Percentiles rank a stretch among this genome's conserved stretches.
Evolutionary conservation across 1,140 invertebrate genomes (phyloP).

Genomic region (Drosophila bocki): DNA sequence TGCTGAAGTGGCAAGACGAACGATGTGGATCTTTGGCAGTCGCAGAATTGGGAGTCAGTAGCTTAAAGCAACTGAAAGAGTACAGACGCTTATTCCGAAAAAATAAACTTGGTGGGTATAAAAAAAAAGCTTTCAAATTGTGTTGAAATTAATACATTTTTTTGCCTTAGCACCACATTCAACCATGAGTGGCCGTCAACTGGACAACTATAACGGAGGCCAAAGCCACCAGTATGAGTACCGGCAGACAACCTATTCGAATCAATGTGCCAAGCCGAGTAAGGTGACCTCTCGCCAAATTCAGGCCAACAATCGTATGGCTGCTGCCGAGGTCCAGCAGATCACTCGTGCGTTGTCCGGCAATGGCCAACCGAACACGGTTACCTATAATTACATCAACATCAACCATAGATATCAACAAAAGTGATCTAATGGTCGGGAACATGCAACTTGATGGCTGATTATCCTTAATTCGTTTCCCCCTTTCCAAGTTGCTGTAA

Average conservation of each 20-base stretch:
- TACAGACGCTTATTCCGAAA: slow-evolving; percentile 3
- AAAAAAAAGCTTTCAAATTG: not conserved
- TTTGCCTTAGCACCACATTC: not conserved
- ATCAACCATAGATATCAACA: slow-evolving; percentile 15
- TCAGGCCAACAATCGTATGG: slow-evolving; percentile 25
- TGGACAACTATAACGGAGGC: slow-evolving; percentile 14
- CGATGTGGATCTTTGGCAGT: not conserved
- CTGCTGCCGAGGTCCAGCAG: slow-evolving; percentile 17
- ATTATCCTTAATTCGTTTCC: slow-evolving; percentile 14
- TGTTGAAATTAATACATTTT: not conserved
- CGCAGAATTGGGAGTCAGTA: not conserved
- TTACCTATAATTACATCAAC: slow-evolving; percentile 17
- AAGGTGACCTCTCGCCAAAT: slow-evolving; percentile 11
- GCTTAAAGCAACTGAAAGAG: slow-evolving; percentile 13
- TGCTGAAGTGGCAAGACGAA: not conserved
- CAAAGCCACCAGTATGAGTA: not conserved
- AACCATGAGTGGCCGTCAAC: slow-evolving; percentile 23
- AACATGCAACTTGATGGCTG: not conserved
- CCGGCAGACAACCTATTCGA: slow-evolving; percentile 1
- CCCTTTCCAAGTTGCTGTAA: slow-evolving; percentile 3
- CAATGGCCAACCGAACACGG: slow-evolving; percentile 6
- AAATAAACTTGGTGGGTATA: slow-evolving; percentile 1
- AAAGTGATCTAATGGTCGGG: slow-evolving; percentile 1
- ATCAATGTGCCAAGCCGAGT: slow-evolving; percentile 9
- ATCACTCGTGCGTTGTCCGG: slow-evolving; percentile 14